Conservation (phyloP, 2,113 vertebrate species). For the Gnathonemus echidnorhynchus region DNA sequence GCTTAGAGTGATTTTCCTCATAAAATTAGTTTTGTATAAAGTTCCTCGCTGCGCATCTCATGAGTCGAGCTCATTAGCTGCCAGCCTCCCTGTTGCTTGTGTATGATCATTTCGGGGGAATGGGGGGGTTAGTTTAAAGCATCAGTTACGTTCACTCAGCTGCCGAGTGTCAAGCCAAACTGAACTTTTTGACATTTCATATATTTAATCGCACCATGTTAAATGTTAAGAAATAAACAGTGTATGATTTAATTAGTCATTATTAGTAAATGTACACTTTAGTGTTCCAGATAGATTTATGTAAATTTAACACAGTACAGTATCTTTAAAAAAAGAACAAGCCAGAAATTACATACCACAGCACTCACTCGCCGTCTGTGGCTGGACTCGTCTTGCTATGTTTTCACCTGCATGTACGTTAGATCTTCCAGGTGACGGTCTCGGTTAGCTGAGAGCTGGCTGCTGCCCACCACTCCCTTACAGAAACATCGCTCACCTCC, state of each 20-base stretch:
- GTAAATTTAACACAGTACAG: not conserved
- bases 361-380: not conserved
- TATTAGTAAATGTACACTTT: not conserved
- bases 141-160: not conserved
- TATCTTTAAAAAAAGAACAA: not conserved
- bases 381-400: not conserved
- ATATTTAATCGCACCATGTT: not conserved
- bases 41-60: not conserved
- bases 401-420: not conserved
- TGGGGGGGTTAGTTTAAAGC: not conserved
- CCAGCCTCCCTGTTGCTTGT: not conserved
- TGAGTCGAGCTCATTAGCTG: not conserved
- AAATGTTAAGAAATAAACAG: not conserved
- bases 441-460: not conserved
- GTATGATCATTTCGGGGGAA: not conserved
- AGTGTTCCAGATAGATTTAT: not conserved
- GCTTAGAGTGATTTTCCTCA: not conserved
- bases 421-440: not conserved
- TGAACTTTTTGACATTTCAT: not conserved
- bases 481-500: not conserved
- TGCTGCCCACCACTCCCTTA: not conserved
- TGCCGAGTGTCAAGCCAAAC: not conserved
- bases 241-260: not conserved
- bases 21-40: not conserved
- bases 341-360: not conserved